A percentile compares a stretch with the other conserved stretches of the same genome.
Evolutionary conservation across 1,140 invertebrate genomes (phyloP).

Genomic region (Drosophila navojoa): DNA sequence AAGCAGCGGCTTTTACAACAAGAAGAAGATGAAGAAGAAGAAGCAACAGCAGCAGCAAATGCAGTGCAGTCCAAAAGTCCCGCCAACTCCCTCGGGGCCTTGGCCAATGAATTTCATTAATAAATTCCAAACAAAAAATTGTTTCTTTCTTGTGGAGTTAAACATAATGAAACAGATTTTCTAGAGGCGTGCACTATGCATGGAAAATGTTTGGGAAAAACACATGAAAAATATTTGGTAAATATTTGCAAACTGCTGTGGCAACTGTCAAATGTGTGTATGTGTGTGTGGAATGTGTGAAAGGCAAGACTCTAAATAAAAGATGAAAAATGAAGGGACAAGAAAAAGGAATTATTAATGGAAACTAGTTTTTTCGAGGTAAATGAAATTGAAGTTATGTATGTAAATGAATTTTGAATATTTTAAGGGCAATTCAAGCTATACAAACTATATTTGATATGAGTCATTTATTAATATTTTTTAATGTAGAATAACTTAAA

Average conservation of each 20-base stretch:
- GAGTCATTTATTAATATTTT: too few relatives aligned
- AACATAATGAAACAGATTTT: conserved; percentile 14
- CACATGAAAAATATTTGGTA: conserved; percentile 75
- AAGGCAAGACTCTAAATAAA: conserved; percentile 34
- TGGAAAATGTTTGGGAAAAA: conserved; percentile 42
- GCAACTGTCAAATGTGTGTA: conserved; percentile 1
- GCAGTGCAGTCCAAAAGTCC: conserved; percentile 38
- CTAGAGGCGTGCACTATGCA: conserved; percentile 58
- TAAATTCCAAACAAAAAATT: conserved; percentile 46
- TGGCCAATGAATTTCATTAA: conserved; percentile 53
- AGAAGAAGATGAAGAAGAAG: conserved; percentile 56
- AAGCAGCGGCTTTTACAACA: conserved; percentile 50
- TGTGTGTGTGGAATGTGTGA: conserved; percentile 32
- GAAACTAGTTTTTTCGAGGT: neutral
- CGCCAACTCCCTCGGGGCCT: conserved; percentile 22
- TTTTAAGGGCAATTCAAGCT: too few relatives aligned
- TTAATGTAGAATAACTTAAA: too few relatives aligned
- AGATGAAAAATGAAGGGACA: conserved; percentile 55
- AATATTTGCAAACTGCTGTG: conserved; percentile 58
- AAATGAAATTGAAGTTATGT: neutral
- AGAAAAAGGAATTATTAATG: conserved; percentile 43
- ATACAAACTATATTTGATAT: too few relatives aligned
- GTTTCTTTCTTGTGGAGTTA: conserved; percentile 7
- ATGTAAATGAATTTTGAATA: too few relatives aligned
- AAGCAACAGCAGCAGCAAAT: conserved; percentile 47